Evolutionary conservation across 1,140 invertebrate species (phyloP).

Genomic region (Cardiocondyla obscurior): DNA sequence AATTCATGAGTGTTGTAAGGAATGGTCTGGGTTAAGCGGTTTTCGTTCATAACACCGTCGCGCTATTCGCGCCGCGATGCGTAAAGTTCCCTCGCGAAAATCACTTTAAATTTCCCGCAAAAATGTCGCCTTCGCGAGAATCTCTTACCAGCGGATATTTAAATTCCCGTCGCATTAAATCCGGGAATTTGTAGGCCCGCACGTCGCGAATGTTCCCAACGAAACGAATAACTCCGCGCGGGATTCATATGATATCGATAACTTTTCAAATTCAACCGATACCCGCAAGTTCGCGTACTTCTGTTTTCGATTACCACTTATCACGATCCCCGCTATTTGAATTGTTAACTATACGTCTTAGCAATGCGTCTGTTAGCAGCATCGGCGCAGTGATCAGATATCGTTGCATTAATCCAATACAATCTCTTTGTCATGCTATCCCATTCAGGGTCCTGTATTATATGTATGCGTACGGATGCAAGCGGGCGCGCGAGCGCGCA

Average conservation of each 20-base stretch:
- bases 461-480: not conserved
- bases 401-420: slow-evolving; percentile 28
- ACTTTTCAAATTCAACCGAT: not conserved
- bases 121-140: not conserved
- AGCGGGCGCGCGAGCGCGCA: not conserved
- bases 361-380: not conserved
- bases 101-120: slow-evolving; percentile 38
- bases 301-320: not conserved
- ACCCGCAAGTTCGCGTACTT: not conserved
- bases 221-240: not conserved
- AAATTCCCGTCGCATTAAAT: slow-evolving; percentile 4
- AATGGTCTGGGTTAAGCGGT: slow-evolving; percentile 34
- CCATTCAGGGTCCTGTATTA: slow-evolving; percentile 32
- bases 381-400: slow-evolving; percentile 24
- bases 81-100: slow-evolving; percentile 13
- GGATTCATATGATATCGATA: not conserved
- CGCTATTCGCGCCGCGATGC: slow-evolving; percentile 10
- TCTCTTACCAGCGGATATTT: not conserved
- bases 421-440: slow-evolving; percentile 47
- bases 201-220: not conserved
- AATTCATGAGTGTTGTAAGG: slow-evolving; percentile 46
- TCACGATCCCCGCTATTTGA: not conserved
- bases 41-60: slow-evolving; percentile 29
- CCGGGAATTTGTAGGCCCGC: not conserved
- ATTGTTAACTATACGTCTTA: not conserved